These are phyloP conservation scores for Threskiornis aethiopicus DNA, from an alignment of 2,797 vertebrate species.

Conservation along the genomic window DNA sequence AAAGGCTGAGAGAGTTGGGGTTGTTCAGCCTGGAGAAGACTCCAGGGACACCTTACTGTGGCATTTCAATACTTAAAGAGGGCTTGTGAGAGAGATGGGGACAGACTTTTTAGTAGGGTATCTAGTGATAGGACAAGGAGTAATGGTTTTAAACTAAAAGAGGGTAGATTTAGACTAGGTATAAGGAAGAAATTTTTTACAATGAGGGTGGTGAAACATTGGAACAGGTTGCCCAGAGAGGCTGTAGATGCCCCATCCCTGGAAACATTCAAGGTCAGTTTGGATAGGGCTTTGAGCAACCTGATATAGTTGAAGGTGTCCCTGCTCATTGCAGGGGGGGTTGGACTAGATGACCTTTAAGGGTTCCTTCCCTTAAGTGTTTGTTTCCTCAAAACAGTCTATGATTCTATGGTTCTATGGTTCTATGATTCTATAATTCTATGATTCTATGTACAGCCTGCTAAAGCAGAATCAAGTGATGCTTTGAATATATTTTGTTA, in stretches of 20 bases:
- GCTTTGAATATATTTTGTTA: not conserved
- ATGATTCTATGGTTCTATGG: not conserved
- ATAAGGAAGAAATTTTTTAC: not conserved
- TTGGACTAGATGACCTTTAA: not conserved
- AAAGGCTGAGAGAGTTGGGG: too few relatives aligned
- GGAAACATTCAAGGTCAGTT: not conserved
- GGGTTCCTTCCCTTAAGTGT: not conserved
- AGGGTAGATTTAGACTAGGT: not conserved
- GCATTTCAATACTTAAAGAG: not conserved
- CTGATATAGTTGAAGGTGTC: not conserved
- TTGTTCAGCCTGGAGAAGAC: not conserved
- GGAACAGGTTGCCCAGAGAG: not conserved
- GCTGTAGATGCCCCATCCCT: not conserved
- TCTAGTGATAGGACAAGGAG: not conserved
- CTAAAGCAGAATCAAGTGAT: not conserved
- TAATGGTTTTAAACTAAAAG: not conserved
- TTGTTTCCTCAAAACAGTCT: not conserved
- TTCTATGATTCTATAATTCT: not conserved
- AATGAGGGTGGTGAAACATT: not conserved
- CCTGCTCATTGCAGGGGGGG: accelerated
- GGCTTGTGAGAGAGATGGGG: not conserved
- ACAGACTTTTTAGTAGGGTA: not conserved
- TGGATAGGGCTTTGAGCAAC: not conserved
- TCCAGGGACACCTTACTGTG: not conserved
- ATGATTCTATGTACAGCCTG: not conserved